Base-by-base conservation (phyloP, 2,888 invertebrate genomes). In the Apamea sordens region DNA sequence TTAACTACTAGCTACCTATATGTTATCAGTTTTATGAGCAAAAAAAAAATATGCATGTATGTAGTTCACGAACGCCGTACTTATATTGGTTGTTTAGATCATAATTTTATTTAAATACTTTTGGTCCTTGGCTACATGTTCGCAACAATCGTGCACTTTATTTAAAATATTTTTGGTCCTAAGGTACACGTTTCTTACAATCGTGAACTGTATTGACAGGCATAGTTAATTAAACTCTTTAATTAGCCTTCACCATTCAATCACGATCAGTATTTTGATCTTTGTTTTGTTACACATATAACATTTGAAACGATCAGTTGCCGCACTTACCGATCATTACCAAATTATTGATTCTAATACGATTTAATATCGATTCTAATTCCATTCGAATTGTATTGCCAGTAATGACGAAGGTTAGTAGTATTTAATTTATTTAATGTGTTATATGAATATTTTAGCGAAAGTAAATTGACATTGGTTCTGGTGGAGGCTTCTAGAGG, bases 391-490 rank as follows among this genome's bases (percentile, higher is more conserved):
- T 76, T 73, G 64, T 67, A 67, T 75, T 56, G 67, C 56, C 47
- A 61, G 56, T 75, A 50, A 53, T 77, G 36, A 13, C 11, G 69
- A 79, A 89, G 85, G 72, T 79, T 87, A 73, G 18, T 87, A 73
- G 18, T 69, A 65, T 24, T 64, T 76, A 47, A 15, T 28, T 76
- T 50, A 50, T 81, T 56, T 13, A 44, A 65, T 32, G 21, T 53
- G 76, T 64, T 68, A 73, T 73, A 68, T 75, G 70, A 36, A 36
- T 74, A 63, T 69, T 68, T 67, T 73, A 69, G 69, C 76, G 82
- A 83, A 88, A 84, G 79, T 76, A 10, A 65, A 90, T 86, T 85
- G 89, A 82, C 87, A 84, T 88, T 89, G 89, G 79, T 50, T 79
- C 70, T 72, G 10, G n/a, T 70, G 50, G 78, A 81, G 82, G 84